Percentiles rank a stretch among this genome's conserved stretches.
Evolutionary conservation across 2,797 vertebrate species (phyloP).

Genomic region (Siniperca obscura): DNA sequence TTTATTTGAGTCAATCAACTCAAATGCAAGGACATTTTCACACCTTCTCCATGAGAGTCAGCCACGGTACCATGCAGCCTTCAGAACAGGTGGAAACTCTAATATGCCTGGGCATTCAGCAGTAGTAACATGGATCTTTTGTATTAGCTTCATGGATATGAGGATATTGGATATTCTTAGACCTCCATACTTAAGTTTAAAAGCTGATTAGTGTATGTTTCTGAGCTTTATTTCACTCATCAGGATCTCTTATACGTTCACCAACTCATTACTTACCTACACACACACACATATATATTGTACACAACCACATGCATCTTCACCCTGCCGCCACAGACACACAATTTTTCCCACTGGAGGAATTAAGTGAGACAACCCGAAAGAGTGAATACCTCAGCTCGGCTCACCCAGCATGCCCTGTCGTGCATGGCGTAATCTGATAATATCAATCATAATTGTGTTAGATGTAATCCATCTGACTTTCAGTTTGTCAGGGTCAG

Average conservation of each 20-base stretch:
- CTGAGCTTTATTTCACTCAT: neutral
- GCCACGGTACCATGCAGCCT: neutral
- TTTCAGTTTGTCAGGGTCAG: conserved; percentile 92
- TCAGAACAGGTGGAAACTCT: conserved; percentile 16
- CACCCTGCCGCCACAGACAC: conserved; percentile 31
- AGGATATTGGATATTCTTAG: conserved; percentile 7
- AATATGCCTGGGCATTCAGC: neutral
- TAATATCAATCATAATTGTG: conserved; percentile 95
- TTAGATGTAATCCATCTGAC: conserved; percentile 94
- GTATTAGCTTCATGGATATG: conserved; percentile 2
- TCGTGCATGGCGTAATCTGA: conserved; percentile 89
- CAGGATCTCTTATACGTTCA: neutral
- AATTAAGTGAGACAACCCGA: conserved; percentile 65
- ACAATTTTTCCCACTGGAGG: conserved; percentile 70
- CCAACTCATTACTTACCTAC: conserved; percentile 20
- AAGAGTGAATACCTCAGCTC: conserved; percentile 85
- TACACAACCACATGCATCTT: conserved; percentile 29
- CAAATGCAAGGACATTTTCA: conserved; percentile 63
- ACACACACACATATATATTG: conserved; percentile 14
- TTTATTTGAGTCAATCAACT: conserved; percentile 72
- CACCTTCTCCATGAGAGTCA: conserved; percentile 56
- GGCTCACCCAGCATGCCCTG: conserved; percentile 77
- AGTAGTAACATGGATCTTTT: neutral
- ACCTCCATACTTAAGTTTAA: conserved; percentile 1
- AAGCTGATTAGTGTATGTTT: conserved; percentile 2